These are phyloP conservation scores for Diprion similis DNA, from an alignment of 1,140 invertebrate genomes.

Conservation along the genomic window DNA sequence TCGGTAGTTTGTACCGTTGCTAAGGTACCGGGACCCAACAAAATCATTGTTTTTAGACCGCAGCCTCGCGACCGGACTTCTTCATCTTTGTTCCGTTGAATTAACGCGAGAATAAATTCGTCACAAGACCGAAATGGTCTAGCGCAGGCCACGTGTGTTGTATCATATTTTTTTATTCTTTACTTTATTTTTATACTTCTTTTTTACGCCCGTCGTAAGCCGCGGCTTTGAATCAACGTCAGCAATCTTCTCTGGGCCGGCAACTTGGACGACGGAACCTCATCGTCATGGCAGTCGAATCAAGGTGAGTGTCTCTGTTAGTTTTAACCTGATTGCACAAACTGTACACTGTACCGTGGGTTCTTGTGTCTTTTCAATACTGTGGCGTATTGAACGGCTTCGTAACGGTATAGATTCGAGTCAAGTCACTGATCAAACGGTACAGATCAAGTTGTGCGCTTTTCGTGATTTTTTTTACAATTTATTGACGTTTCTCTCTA, in stretches of 20 bases:
- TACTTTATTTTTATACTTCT: neutral
- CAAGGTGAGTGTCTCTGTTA: constrained; percentile 30
- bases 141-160: neutral
- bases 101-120: neutral
- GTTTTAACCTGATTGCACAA: too few species aligned
- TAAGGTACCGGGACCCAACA: neutral
- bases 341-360: constrained; percentile 15
- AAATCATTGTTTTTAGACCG: constrained; percentile 2
- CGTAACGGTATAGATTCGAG: too few species aligned
- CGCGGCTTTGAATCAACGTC: neutral
- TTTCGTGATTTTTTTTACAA: too few species aligned
- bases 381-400: too few species aligned
- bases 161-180: neutral
- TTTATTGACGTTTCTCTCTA: too few species aligned
- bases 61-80: constrained; percentile 2
- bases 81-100: neutral
- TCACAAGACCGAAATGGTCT: neutral
- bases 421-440: too few species aligned
- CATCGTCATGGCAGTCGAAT: constrained; percentile 38
- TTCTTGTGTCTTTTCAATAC: constrained; percentile 9
- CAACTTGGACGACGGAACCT: too few species aligned
- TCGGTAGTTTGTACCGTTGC: neutral
- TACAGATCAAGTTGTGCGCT: too few species aligned
- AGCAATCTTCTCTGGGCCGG: neutral
- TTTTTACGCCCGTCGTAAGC: neutral